phyloP scores from a whole-genome alignment of 1,140 invertebrate genomes.

The Brachionus sp. region DNA sequence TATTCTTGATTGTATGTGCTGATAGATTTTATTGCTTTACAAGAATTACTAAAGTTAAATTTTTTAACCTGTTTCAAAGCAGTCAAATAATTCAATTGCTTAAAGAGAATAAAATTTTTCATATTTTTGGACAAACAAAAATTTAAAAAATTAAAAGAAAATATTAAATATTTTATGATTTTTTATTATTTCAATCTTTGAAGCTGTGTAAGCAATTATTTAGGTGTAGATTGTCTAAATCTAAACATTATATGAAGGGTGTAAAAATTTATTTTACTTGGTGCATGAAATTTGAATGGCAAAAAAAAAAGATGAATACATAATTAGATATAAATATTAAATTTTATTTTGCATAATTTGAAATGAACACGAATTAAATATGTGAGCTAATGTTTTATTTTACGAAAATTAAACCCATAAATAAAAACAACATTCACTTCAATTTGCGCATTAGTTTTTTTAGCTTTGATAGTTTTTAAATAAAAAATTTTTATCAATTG shows the following conservation, averaged over 20 bases:
- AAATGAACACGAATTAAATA: conserved; percentile 29
- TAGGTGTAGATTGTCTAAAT: too few relatives aligned
- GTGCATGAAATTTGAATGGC: not conserved
- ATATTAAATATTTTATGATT: not conserved
- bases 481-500: not conserved
- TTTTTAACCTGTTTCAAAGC: not conserved
- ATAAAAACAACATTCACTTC: not conserved
- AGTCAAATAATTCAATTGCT: not conserved
- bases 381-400: conserved; percentile 15
- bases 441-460: not conserved
- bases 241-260: not conserved
- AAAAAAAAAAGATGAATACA: not conserved
- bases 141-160: not conserved
- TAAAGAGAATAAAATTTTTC: not conserved
- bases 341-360: conserved; percentile 13
- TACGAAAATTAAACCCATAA: conserved; percentile 22
- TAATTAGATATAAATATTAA: not conserved
- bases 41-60: not conserved
- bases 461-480: not conserved
- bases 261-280: not conserved
- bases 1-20: conserved; percentile 67
- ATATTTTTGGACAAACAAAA: not conserved
- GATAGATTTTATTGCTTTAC: not conserved
- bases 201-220: too few relatives aligned
- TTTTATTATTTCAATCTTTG: too few relatives aligned